Percentiles rank a stretch among this genome's conserved stretches.
phyloP scores from a whole-genome alignment of 37 sponge, comb jelly and placozoan species.

The Aplysina aerophoba region DNA sequence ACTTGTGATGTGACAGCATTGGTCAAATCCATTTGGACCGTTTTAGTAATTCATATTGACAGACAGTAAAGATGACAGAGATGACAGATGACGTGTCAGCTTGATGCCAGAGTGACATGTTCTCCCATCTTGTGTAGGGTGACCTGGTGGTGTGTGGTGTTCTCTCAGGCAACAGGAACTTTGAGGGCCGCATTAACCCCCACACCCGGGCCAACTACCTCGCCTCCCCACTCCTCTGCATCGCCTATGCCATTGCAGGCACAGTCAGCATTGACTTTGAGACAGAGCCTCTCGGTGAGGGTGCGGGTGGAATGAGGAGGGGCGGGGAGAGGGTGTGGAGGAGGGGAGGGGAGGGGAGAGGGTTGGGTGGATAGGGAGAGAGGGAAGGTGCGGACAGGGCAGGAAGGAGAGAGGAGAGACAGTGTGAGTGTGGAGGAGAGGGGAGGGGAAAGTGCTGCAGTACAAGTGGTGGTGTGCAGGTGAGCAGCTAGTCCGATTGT shows the following conservation, averaged over 20 bases:
- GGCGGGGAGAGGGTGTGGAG: background rate
- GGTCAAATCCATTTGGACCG: too few species aligned
- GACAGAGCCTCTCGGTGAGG: conserved; percentile 83
- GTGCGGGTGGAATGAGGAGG: background rate
- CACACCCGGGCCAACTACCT: conserved; percentile 93
- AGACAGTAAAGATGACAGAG: too few species aligned
- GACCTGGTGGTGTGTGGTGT: conserved; percentile 92
- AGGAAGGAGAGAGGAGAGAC: too few species aligned
- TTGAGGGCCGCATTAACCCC: conserved; percentile 94
- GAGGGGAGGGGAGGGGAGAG: background rate
- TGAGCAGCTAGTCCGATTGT: too few species aligned
- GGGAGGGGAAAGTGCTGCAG: too few species aligned
- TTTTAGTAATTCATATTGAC: too few species aligned
- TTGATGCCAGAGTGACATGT: too few species aligned
- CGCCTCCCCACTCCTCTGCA: conserved; percentile 92
- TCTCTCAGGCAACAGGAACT: conserved; percentile 91
- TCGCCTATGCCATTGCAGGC: conserved; percentile 95
- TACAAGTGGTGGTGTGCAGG: too few species aligned
- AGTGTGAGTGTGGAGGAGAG: too few species aligned
- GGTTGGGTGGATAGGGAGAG: background rate
- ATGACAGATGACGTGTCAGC: too few species aligned
- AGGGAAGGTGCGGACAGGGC: too few species aligned
- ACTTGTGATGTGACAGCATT: too few species aligned
- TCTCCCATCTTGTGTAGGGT: conserved; percentile 30
- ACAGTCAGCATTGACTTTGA: conserved; percentile 90